Evolutionary conservation across 2,113 vertebrate species (phyloP).

Genomic region (Zapus hudsonius): DNA sequence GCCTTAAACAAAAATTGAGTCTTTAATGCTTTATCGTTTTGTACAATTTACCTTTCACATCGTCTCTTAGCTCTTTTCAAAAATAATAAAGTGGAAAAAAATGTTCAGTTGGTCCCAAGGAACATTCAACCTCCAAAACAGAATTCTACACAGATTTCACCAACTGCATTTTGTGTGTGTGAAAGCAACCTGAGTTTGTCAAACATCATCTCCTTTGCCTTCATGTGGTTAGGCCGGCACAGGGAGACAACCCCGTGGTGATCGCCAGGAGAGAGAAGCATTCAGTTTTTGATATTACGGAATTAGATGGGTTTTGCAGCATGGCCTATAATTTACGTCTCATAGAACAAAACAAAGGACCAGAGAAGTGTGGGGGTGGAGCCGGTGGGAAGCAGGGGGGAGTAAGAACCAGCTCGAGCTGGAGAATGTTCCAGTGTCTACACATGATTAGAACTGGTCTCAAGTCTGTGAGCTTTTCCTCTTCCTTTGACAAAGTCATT

Average conservation of each 20-base stretch:
- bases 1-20: slow-evolving; percentile 80
- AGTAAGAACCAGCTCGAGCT: slow-evolving; percentile 31
- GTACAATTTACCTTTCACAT: slow-evolving; percentile 67
- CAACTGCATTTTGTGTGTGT: slow-evolving; percentile 40
- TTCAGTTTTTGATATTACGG: slow-evolving; percentile 41
- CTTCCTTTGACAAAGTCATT: slow-evolving; percentile 31
- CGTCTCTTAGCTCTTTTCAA: slow-evolving; percentile 40
- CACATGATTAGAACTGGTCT: not conserved
- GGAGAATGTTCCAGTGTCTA: not conserved
- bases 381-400: not conserved
- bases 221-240: not conserved
- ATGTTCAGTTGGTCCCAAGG: not conserved
- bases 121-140: slow-evolving; percentile 42
- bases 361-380: slow-evolving; percentile 27
- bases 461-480: not conserved
- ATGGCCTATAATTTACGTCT: slow-evolving; percentile 51
- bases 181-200: slow-evolving; percentile 32
- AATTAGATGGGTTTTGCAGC: slow-evolving; percentile 37
- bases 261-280: slow-evolving; percentile 24
- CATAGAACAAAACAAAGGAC: not conserved
- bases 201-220: not conserved
- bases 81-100: not conserved
- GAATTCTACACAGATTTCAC: slow-evolving; percentile 51
- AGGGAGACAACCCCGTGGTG: not conserved
- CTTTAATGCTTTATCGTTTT: slow-evolving; percentile 74